Percentiles rank a stretch among this genome's conserved stretches.
phyloP scores from a whole-genome alignment of 1,140 invertebrate species.

The Watersipora subatra region DNA sequence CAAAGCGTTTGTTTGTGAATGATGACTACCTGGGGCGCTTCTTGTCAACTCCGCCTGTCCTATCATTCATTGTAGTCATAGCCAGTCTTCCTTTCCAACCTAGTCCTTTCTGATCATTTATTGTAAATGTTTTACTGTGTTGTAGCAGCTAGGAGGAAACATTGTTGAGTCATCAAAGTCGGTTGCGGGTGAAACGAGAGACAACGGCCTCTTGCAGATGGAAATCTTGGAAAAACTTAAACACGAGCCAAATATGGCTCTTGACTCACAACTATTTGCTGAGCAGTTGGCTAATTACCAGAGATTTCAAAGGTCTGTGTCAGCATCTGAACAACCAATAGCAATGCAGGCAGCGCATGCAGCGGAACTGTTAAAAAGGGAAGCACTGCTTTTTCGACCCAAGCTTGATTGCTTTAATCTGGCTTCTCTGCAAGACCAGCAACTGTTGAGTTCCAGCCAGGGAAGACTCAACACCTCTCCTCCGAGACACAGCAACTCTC shows the following conservation, averaged over 20 bases:
- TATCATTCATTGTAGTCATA: no score
- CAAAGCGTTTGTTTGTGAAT: no score
- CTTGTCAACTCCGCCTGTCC: no score
- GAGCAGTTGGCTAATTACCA: not conserved
- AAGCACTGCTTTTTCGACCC: not conserved
- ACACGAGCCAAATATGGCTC: not conserved
- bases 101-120: no score
- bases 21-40: no score
- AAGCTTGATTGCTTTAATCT: not conserved
- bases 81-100: no score
- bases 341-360: not conserved
- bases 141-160: no score
- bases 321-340: not conserved
- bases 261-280: not conserved
- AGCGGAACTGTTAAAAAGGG: not conserved
- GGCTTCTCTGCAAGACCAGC: not conserved
- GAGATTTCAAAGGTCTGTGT: no score
- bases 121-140: no score
- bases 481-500: not conserved
- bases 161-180: no score
- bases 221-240: not conserved
- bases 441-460: not conserved
- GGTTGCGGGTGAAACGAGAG: no score
- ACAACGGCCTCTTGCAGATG: no score
- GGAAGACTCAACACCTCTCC: not conserved